phyloP scores from a whole-genome alignment of 2,888 invertebrate genomes.

The Ypsolopha sequella region DNA sequence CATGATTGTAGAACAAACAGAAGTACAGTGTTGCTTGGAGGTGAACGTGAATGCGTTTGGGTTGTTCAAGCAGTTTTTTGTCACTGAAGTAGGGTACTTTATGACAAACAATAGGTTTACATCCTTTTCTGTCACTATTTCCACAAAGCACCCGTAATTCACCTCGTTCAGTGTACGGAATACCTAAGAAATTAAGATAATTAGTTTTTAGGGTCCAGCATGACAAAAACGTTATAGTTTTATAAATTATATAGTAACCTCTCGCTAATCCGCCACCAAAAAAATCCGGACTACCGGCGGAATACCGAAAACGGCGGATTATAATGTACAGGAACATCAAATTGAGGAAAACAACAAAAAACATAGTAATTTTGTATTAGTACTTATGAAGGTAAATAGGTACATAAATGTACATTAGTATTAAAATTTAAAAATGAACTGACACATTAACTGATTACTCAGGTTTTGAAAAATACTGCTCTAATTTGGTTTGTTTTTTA shows the following conservation, averaged over 20 bases:
- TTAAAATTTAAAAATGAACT: no score
- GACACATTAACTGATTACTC: no score
- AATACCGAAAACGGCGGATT: no score
- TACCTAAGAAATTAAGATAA: slow-evolving; percentile 23
- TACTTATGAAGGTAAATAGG: no score
- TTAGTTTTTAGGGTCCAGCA: slow-evolving; percentile 2
- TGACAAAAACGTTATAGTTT: no score
- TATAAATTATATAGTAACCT: no score
- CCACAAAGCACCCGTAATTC: slow-evolving; percentile 45
- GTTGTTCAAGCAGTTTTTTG: slow-evolving; percentile 31
- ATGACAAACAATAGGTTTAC: slow-evolving; percentile 34
- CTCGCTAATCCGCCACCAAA: neutral
- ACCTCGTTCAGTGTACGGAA: slow-evolving; percentile 35
- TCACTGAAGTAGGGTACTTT: slow-evolving; percentile 34
- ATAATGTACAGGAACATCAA: no score
- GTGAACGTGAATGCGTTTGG: slow-evolving; percentile 34
- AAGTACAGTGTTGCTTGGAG: slow-evolving; percentile 30
- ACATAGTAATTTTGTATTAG: no score
- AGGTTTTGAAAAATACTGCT: no score
- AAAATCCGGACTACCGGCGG: no score
- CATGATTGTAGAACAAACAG: slow-evolving; percentile 17
- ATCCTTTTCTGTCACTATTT: slow-evolving; percentile 29
- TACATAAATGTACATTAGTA: no score
- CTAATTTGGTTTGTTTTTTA: neutral
- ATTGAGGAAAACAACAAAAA: no score